Conservation (phyloP, 2,888 invertebrate species). For the Deladenus siricidicola region DNA sequence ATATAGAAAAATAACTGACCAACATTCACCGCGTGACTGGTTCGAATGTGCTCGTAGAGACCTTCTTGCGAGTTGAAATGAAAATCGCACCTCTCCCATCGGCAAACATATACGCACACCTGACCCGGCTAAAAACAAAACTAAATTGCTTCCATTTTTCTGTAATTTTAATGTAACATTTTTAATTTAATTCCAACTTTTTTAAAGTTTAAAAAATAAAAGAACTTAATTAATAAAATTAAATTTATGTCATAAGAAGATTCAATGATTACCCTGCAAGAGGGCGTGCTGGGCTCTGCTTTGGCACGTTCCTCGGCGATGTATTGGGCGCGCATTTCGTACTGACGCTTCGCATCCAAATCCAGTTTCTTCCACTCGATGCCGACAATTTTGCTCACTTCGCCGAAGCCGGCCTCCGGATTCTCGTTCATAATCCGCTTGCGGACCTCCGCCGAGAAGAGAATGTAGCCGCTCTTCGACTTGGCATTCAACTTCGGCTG, state of each 20-base stretch:
- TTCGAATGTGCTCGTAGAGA: conserved; percentile 77
- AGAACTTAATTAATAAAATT: not conserved
- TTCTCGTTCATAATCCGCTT: conserved; percentile 84
- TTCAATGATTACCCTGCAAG: conserved; percentile 17
- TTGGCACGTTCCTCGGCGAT: conserved; percentile 62
- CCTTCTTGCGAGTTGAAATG: conserved; percentile 83
- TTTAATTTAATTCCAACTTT: too few relatives aligned
- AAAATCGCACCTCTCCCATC: conserved; percentile 83
- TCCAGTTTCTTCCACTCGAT: conserved; percentile 83
- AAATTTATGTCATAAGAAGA: conserved; percentile 12
- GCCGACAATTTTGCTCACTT: conserved; percentile 69
- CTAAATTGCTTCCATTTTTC: not conserved
- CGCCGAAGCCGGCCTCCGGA: conserved; percentile 86
- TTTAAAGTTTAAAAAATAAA: conserved; percentile 4
- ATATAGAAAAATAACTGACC: conserved; percentile 2
- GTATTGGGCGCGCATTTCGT: conserved; percentile 83
- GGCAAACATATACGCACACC: conserved; percentile 47
- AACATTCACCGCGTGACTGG: conserved; percentile 55
- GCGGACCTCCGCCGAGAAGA: conserved; percentile 91
- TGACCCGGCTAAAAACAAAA: conserved; percentile 53
- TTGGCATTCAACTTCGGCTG: conserved; percentile 51
- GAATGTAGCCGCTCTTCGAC: conserved; percentile 77
- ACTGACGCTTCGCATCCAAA: conserved; percentile 76
- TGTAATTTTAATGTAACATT: not conserved
- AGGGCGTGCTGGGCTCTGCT: conserved; percentile 36